Evolutionary conservation across 1,140 invertebrate species (phyloP).

Genomic region (Macrobrachium nipponense): DNA sequence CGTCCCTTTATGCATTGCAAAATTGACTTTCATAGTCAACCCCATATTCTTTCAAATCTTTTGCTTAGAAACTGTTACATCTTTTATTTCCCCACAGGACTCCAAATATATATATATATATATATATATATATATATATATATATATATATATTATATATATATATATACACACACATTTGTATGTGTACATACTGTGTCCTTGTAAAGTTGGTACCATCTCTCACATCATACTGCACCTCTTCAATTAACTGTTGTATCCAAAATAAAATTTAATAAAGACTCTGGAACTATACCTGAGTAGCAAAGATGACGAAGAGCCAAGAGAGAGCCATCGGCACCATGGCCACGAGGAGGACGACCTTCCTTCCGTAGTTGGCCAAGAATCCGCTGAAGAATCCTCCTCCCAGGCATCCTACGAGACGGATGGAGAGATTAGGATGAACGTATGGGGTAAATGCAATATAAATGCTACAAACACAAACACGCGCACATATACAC

Average conservation of each 20-base stretch:
- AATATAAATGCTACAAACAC: no score
- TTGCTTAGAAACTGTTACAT: no score
- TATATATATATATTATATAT: neutral
- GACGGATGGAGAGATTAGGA: neutral
- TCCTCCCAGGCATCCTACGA: slow-evolving; percentile 55
- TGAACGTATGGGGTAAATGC: neutral
- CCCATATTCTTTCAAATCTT: no score
- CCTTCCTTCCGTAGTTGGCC: slow-evolving; percentile 56
- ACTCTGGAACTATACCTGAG: slow-evolving; percentile 23
- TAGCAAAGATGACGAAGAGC: slow-evolving; percentile 61
- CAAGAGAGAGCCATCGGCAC: slow-evolving; percentile 53
- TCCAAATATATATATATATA: no score
- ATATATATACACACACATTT: neutral
- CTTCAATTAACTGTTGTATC: no score
- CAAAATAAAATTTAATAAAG: no score
- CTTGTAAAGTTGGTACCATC: no score
- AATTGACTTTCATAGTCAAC: no score
- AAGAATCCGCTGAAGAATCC: slow-evolving; percentile 59
- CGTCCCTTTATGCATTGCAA: no score
- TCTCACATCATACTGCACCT: no score
- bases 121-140: no score
- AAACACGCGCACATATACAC: neutral
- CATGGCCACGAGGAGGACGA: slow-evolving; percentile 53
- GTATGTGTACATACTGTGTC: neutral
- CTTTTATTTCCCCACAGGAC: no score